Base-by-base conservation (phyloP, 1,140 invertebrate species). In the Hermatobates lingyangjiaoensis region DNA sequence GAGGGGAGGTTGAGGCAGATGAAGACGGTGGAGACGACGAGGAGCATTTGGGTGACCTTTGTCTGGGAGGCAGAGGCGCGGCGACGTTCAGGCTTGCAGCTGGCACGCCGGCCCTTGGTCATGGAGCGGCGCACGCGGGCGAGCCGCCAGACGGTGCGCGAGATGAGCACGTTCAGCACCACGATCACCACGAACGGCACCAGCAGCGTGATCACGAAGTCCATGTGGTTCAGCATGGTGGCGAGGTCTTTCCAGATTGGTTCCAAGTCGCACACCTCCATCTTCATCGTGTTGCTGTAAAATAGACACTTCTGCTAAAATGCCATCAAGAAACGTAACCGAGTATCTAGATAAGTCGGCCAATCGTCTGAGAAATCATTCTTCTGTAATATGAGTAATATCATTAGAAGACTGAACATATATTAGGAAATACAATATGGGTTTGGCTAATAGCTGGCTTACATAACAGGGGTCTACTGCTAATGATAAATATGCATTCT, bases 1-100 rank as follows among this genome's bases (percentile, higher is more conserved):
- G 77, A 77, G 0, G 86, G 86, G 18, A 87, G 62, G 66, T 89
- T 88, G 21, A 88, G 68, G 27, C 75, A 68, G 1, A 89, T 74
- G 63, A 87, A 90, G 1, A 83, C 79, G 1, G 77, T 77, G 1
- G 83, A 86, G 5, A 87, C 81, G 21, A 87, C 67, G 0, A 90
- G 69, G 12, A 89, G 69, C 79, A 87, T 87, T 62, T 83, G 79
- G 2, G 83, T 88, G 12, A 87, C 75, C 60, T 80, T 81, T 3
- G 71, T 65, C 58, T 81, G 77, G 20, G 76, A 74, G 26, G 72
- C 55, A 24, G 57, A 51, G 14, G 55, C 39, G 20, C 44, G 39
- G 18, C 24, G 27, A 20, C 27, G 46, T 25, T 24, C 18, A 28
- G 50, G n/a, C 40, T 39, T 21, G 48, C 40, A 12, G 15, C 52